Evolutionary conservation across 2,797 vertebrate species (phyloP).

Genomic region (Selene dorsalis): DNA sequence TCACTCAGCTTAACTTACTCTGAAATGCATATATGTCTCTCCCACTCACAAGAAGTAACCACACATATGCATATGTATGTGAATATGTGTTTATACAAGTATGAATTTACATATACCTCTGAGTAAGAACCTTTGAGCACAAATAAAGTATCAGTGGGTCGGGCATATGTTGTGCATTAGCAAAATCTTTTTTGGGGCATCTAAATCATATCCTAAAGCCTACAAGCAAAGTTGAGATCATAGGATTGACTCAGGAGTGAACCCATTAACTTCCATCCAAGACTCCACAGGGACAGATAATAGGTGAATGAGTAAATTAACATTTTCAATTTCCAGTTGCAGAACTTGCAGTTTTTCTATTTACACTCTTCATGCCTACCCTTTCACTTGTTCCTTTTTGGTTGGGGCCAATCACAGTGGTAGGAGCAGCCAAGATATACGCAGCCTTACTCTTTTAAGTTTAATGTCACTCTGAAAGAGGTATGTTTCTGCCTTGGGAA

Average conservation of each 20-base stretch:
- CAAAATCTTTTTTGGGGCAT: conserved; percentile 42
- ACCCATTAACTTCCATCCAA: conserved; percentile 52
- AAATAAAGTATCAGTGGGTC: conserved; percentile 27
- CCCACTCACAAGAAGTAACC: conserved; percentile 1
- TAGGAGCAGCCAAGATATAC: conserved; percentile 29
- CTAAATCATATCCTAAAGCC: conserved; percentile 41
- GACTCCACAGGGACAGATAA: conserved; percentile 31
- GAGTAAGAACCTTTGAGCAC: conserved; percentile 8
- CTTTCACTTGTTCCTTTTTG: conserved; percentile 22
- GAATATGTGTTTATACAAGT: background rate
- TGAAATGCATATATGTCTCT: conserved; percentile 6
- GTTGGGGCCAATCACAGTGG: conserved; percentile 32
- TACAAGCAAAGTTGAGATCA: conserved; percentile 41
- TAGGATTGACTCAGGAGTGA: conserved; percentile 32
- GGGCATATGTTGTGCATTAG: conserved; percentile 29
- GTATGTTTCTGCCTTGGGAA: background rate
- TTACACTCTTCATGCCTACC: conserved; percentile 20
- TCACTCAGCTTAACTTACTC: conserved; percentile 26
- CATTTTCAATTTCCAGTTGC: conserved; percentile 45
- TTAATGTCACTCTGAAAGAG: background rate
- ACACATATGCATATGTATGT: background rate
- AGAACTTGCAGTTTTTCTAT: conserved; percentile 39
- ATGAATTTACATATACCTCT: conserved; percentile 19
- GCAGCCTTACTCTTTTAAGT: conserved; percentile 11
- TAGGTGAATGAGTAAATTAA: conserved; percentile 61